Evolutionary conservation across 2,113 vertebrate genomes (phyloP), one percentile per base, ranked within the genome.

Genomic region (Cephalopholis sonnerati): DNA sequence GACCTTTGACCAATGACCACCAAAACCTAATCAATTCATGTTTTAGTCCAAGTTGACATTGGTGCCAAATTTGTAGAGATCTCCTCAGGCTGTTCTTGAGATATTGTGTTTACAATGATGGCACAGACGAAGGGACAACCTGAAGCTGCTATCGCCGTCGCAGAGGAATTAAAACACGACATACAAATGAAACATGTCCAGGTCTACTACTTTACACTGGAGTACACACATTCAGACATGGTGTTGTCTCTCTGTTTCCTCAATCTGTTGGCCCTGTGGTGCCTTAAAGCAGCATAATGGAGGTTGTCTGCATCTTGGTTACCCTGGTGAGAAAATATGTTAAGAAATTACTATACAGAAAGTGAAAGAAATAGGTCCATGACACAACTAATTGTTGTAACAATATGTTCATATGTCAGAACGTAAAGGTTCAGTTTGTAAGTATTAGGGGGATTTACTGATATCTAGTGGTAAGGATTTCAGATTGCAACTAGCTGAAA

Each of bases 221-320:
- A 76, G 66, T 83, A 83, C 50, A 77, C 65, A 65, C 81, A 83
- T 63, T 77, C 74, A 63, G 0, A 9, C 1, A 17, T 7, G 5
- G 1, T 48, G 67, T 61, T 7, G 24, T 57, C 20, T 9, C 39
- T 76, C 27, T 50, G 74, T 71, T 27, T 36, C 27, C 59, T 71
- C 18, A 66, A 13, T 39, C 66, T 36, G 67, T 29, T 79, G 44
- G 17, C 4, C 4, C 2, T 20, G 16, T 50, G 15, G 5, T 22
- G 50, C 8, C 36, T 71, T 51, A 83, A 11, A n/a, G 73, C 73
- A 58, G 81, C 66, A 5, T 71, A 77, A 22, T 77, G 73, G 41
- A 77, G 58, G 51, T 9, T 24, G 15, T 64, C 39, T 48, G 16
- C 66, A 7, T 71, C 66, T 22, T 46, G 50, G 25, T 50, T 13